A percentile compares a stretch with the other conserved stretches of the same genome.
Conservation (phyloP, 2,888 invertebrate genomes). For the Chirona hameri region DNA sequence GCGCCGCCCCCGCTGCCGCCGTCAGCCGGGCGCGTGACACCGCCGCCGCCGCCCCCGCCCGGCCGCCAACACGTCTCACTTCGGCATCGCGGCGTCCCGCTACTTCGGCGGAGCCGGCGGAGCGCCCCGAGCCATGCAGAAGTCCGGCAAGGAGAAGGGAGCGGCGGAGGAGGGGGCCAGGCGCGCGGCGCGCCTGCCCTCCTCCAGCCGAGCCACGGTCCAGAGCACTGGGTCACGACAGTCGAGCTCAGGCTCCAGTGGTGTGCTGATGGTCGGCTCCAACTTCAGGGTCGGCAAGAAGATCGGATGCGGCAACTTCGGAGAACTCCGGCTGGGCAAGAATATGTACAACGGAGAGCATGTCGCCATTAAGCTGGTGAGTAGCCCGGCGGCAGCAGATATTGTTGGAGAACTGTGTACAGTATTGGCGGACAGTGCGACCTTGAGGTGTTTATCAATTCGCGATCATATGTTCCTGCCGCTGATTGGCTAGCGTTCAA, state of each 20-base stretch:
- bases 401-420: too few relatives aligned
- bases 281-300: slow-evolving; percentile 99
- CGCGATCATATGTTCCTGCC: too few relatives aligned
- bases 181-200: not conserved
- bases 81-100: slow-evolving; percentile 12
- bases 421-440: too few relatives aligned
- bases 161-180: slow-evolving; percentile 41
- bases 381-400: slow-evolving; percentile 42
- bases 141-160: slow-evolving; percentile 47
- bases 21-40: not conserved
- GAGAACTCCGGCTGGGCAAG: slow-evolving; percentile 98
- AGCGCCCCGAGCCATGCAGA: slow-evolving; percentile 49
- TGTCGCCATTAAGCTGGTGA: slow-evolving; percentile 98
- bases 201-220: slow-evolving; percentile 1
- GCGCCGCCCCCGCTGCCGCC: not conserved
- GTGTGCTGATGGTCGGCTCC: slow-evolving; percentile 97
- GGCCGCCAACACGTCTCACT: not conserved
- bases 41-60: not conserved
- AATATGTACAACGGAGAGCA: slow-evolving; percentile 99
- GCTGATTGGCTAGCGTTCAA: too few relatives aligned
- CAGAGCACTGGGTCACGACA: slow-evolving; percentile 2
- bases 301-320: slow-evolving; percentile 99
- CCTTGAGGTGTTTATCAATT: too few relatives aligned
- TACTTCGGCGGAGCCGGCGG: slow-evolving; percentile 31
- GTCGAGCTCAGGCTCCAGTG: slow-evolving; percentile 35